Evolutionary conservation across 2,888 invertebrate genomes (phyloP).

Genomic region (Trissolcus japonicus): DNA sequence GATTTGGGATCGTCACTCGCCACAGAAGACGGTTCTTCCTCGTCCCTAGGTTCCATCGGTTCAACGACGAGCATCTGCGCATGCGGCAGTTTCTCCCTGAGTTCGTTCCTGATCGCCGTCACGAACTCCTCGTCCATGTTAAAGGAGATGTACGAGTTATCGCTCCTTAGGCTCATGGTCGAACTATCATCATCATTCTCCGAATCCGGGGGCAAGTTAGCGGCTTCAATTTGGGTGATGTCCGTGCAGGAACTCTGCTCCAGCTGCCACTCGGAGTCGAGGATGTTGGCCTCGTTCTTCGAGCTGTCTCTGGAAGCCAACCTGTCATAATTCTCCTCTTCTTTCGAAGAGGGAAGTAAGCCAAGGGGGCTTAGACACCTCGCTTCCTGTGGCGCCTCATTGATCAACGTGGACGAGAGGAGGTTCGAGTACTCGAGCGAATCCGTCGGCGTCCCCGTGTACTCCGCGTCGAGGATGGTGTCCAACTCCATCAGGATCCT

Average conservation of each 20-base stretch:
- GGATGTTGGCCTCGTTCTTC: conserved; percentile 52
- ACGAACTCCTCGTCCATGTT: conserved; percentile 84
- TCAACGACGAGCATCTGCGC: conserved; percentile 78
- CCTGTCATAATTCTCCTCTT: neutral
- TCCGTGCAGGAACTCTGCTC: conserved; percentile 45
- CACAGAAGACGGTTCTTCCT: conserved; percentile 63
- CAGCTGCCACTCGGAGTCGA: conserved; percentile 40
- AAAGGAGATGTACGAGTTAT: conserved; percentile 79
- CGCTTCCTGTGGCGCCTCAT: neutral
- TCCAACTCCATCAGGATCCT: conserved; percentile 71
- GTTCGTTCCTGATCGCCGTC: conserved; percentile 83
- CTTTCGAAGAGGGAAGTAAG: neutral
- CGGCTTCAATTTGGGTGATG: conserved; percentile 26
- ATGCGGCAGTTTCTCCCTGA: conserved; percentile 83
- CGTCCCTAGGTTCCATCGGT: conserved; percentile 67
- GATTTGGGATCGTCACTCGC: conserved; percentile 65
- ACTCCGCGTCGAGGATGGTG: conserved; percentile 72
- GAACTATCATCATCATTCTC: conserved; percentile 74
- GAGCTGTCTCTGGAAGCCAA: conserved; percentile 33
- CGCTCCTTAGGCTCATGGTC: conserved; percentile 76
- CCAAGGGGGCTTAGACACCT: neutral
- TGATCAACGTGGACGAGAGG: conserved; percentile 1
- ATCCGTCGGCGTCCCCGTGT: conserved; percentile 64
- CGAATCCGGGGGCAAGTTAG: conserved; percentile 11
- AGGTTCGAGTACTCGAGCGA: conserved; percentile 56